phyloP scores from a whole-genome alignment of 2,797 vertebrate species.

The Neoniphon sammara region DNA sequence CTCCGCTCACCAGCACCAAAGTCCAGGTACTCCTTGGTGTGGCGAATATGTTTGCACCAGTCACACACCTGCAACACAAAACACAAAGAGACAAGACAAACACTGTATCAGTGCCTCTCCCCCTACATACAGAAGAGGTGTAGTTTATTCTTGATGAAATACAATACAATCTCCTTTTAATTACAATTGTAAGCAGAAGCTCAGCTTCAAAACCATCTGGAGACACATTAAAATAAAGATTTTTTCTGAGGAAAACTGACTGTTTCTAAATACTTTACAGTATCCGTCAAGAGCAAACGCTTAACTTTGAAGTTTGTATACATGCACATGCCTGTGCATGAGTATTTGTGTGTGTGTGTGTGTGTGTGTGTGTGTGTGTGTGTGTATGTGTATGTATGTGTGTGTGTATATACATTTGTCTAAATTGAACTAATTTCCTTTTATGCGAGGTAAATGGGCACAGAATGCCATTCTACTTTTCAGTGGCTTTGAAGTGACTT shows the following conservation, averaged over 20 bases:
- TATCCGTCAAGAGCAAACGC: slow-evolving; percentile 32
- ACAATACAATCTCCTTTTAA: slow-evolving; percentile 48
- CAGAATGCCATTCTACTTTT: slow-evolving; percentile 41
- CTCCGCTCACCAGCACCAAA: slow-evolving; percentile 98
- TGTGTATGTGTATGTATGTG: background rate
- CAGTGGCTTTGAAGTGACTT: slow-evolving; percentile 48
- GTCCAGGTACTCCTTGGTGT: slow-evolving; percentile 99
- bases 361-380: background rate
- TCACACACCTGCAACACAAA: slow-evolving; percentile 93
- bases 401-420: background rate
- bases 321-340: slow-evolving; percentile 7
- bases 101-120: slow-evolving; percentile 47
- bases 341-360: slow-evolving; percentile 1
- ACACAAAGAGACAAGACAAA: slow-evolving; percentile 53
- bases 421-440: slow-evolving; percentile 15
- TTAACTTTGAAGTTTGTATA: slow-evolving; percentile 25
- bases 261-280: slow-evolving; percentile 34
- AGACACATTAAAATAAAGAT: slow-evolving; percentile 35
- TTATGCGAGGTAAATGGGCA: slow-evolving; percentile 26
- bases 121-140: slow-evolving; percentile 35
- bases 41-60: slow-evolving; percentile 99
- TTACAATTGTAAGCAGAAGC: slow-evolving; percentile 28
- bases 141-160: slow-evolving; percentile 56
- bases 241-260: slow-evolving; percentile 24
- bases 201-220: slow-evolving; percentile 61